Evolutionary conservation across 2,888 invertebrate species (phyloP).

Genomic region (Deilephila porcellus): DNA sequence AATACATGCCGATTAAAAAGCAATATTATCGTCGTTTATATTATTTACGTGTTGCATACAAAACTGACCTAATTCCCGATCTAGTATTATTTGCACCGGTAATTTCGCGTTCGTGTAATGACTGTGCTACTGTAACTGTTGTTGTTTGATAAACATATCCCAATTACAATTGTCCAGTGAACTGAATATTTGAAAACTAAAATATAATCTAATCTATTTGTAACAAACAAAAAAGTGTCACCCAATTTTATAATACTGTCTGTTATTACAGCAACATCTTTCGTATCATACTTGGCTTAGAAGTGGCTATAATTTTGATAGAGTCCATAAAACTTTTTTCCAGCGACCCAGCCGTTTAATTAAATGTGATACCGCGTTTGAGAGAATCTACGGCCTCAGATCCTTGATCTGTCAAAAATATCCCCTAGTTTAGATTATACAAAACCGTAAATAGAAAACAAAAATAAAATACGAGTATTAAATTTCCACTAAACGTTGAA

Average conservation of each 20-base stretch:
- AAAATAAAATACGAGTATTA: not conserved
- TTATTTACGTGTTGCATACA: not conserved
- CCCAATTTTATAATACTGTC: too few species aligned
- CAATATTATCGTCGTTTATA: not conserved
- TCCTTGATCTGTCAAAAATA: too few species aligned
- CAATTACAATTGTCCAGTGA: slow-evolving; percentile 8
- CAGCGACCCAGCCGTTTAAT: too few species aligned
- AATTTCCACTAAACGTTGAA: not conserved
- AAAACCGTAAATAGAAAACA: not conserved
- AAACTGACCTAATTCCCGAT: slow-evolving; percentile 21
- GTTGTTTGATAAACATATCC: slow-evolving; percentile 13
- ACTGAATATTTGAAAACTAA: not conserved
- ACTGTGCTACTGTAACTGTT: not conserved
- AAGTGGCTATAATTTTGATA: too few species aligned
- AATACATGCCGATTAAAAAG: not conserved
- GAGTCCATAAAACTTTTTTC: too few species aligned
- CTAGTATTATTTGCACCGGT: slow-evolving; percentile 20
- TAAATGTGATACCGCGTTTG: too few species aligned
- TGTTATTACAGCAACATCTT: too few species aligned
- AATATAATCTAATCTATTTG: not conserved
- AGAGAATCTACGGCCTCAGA: too few species aligned
- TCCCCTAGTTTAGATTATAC: not conserved
- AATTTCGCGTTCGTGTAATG: slow-evolving; percentile 22
- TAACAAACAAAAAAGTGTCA: too few species aligned
- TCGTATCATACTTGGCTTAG: too few species aligned